Conservation (phyloP, 2,113 vertebrate species). For the Pungitius pungitius region DNA sequence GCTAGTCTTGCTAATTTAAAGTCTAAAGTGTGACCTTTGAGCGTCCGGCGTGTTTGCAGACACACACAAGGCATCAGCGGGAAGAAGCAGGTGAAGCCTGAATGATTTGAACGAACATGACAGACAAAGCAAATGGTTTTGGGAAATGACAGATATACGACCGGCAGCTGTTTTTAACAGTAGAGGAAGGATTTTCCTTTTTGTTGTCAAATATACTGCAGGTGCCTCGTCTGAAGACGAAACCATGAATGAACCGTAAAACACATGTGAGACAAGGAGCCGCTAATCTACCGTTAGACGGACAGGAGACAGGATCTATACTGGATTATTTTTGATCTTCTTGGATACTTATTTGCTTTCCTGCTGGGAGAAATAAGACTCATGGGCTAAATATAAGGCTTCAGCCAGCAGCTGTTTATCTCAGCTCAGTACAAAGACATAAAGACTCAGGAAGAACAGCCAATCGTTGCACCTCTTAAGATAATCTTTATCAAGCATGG, state of each 20-base stretch:
- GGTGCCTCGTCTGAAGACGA: slow-evolving; percentile 28
- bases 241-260: slow-evolving; percentile 46
- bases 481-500: neutral
- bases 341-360: neutral
- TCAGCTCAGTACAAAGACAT: neutral
- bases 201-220: slow-evolving; percentile 31
- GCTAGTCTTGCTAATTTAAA: slow-evolving; percentile 6
- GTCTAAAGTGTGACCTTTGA: neutral
- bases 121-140: slow-evolving; percentile 18
- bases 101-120: slow-evolving; percentile 38
- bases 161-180: slow-evolving; percentile 48
- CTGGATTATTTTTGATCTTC: neutral
- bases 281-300: slow-evolving; percentile 22
- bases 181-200: slow-evolving; percentile 22
- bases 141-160: slow-evolving; percentile 38
- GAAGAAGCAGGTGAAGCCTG: slow-evolving; percentile 30
- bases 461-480: neutral
- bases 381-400: neutral
- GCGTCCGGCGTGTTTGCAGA: slow-evolving; percentile 12
- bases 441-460: neutral
- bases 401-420: neutral
- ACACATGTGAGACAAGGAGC: slow-evolving; percentile 41
- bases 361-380: neutral
- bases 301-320: slow-evolving; percentile 28
- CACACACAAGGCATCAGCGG: slow-evolving; percentile 3